Evolutionary conservation across 1,140 invertebrate species (phyloP).

Genomic region (Drosophila nikananu): DNA sequence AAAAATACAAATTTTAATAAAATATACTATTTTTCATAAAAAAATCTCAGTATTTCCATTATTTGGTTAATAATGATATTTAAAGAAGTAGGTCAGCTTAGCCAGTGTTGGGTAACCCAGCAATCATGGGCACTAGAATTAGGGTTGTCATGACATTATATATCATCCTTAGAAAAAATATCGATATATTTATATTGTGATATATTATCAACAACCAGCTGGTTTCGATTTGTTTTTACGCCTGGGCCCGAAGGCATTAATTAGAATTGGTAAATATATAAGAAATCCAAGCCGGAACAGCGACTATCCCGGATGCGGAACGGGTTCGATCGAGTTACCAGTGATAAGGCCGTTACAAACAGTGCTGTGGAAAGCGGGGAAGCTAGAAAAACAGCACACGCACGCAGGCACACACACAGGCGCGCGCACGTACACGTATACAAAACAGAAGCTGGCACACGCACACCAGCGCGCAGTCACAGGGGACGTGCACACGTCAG

Average conservation of each 20-base stretch:
- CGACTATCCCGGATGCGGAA: background rate
- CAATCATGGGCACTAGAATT: too few relatives aligned
- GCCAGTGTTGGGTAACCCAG: too few relatives aligned
- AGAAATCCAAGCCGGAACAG: background rate
- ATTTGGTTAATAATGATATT: too few relatives aligned
- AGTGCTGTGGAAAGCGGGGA: background rate
- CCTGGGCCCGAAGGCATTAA: conserved; percentile 53
- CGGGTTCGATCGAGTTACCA: conserved; percentile 3
- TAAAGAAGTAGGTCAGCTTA: too few relatives aligned
- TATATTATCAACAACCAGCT: conserved; percentile 29
- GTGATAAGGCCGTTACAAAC: background rate
- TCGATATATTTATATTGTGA: too few relatives aligned
- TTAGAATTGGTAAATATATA: conserved; percentile 64
- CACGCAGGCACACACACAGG: conserved; percentile 8
- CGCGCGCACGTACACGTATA: conserved; percentile 17
- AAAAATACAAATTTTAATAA: too few relatives aligned
- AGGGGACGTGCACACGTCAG: conserved; percentile 72
- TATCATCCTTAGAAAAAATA: too few relatives aligned
- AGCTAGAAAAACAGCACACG: conserved; percentile 15
- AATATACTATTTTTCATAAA: too few relatives aligned
- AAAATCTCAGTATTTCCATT: too few relatives aligned
- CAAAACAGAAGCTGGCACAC: conserved; percentile 3
- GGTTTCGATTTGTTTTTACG: conserved; percentile 64
- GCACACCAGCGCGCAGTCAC: conserved; percentile 27
- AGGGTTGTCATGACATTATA: too few relatives aligned